Evolutionary conservation across 2,797 vertebrate genomes (phyloP).

Genomic region (Schizopygopsis malacanthus): DNA sequence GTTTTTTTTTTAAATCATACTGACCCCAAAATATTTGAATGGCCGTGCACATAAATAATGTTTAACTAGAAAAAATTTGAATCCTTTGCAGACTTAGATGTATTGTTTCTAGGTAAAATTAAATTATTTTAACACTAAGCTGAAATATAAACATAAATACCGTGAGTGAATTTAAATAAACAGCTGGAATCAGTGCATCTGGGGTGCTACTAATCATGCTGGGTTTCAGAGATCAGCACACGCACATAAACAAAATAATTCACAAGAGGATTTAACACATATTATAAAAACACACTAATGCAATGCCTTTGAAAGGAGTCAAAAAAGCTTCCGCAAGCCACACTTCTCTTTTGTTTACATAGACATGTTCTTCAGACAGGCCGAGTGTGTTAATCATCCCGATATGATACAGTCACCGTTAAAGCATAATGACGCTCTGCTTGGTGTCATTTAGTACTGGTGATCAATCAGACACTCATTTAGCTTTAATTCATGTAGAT

Average conservation of each 20-base stretch:
- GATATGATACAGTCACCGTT: slow-evolving; percentile 85
- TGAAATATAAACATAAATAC: slow-evolving; percentile 19
- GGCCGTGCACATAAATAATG: not conserved
- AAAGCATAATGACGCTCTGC: slow-evolving; percentile 82
- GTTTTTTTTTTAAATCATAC: not conserved
- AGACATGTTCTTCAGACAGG: slow-evolving; percentile 47
- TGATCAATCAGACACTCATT: slow-evolving; percentile 85
- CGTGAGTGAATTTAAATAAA: slow-evolving; percentile 26
- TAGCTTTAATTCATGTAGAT: slow-evolving; percentile 89
- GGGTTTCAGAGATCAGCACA: slow-evolving; percentile 28
- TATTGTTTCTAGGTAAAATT: slow-evolving; percentile 18
- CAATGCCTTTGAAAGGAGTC: not conserved
- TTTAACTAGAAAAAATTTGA: not conserved
- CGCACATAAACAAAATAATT: slow-evolving; percentile 20
- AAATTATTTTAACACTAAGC: slow-evolving; percentile 27
- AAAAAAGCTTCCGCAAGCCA: not conserved
- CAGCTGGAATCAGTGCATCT: slow-evolving; percentile 20
- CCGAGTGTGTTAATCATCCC: slow-evolving; percentile 78
- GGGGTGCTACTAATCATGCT: slow-evolving; percentile 23
- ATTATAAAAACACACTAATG: not conserved
- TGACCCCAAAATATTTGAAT: not conserved
- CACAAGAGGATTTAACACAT: slow-evolving; percentile 14
- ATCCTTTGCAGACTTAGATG: not conserved
- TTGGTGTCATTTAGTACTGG: slow-evolving; percentile 79
- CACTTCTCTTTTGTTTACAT: slow-evolving; percentile 38